Evolutionary conservation across 37 sponge, comb jelly and placozoan species (phyloP), one percentile per base, ranked within the genome.

Genomic region (Aplysina aerophoba): DNA sequence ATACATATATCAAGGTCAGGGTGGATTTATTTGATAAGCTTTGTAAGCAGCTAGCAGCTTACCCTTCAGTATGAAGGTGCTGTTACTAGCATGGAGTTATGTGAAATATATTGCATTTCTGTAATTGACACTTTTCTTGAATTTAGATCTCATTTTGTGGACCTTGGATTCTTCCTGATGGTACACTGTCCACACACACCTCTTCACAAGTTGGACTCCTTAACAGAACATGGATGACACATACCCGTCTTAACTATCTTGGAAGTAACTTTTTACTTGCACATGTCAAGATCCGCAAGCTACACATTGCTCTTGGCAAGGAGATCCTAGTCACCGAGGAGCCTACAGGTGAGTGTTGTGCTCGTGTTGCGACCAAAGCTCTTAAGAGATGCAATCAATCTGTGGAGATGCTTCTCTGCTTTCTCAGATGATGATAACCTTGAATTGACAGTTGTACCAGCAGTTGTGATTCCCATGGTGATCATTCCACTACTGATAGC

Each of bases 131-230:
- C 20, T 15, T 69, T 39, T 61, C 40, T 62, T 41, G 19, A 59
- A 11, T 40, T 36, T 61, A 90, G 91, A 72, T 82, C 19, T 54
- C 56, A 20, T 59, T 96, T 15, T 96, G 97, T 85, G 97, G 97
- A 0, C 97, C 97, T 12, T 96, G 97, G 97, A 87, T 96, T 13
- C 87, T 30, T 4, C 60, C 87, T 56, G 81, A 82, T 65, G 90
- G 90, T 0, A 73, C 19, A 0, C 58, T 94, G 25, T 85, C 91
- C 34, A 94, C 94, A n/a, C 97, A 94, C 87, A 96, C 97, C 12
- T 38, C 33, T 17, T 24, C 92, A 3, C 38, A 58, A 36, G 87
- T 33, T 65, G 87, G 88, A 0, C 20, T n/a, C 1, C 83, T 95
- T 27, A 37, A 88, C 15, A 38, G 41, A 21, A 27, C 35, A 17